Base-by-base conservation (phyloP, 1,140 invertebrate species). In the Drosophila orena region DNA sequence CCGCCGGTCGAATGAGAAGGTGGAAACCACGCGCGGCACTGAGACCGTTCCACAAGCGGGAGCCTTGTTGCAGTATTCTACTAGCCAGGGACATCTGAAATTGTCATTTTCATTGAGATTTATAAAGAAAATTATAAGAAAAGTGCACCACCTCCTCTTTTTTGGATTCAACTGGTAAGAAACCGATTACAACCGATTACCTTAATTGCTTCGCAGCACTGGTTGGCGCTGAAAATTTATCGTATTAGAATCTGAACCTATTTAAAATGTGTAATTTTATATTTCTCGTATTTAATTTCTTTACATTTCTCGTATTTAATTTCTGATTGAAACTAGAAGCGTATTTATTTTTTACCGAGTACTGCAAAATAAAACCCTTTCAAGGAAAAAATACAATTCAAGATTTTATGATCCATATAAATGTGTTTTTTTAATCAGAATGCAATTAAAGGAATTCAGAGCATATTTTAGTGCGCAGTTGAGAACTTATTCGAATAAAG, bases 11-110 rank as follows among this genome's bases (percentile, higher is more conserved):
- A 15, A 60, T 57, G 7, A 91, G 44, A 27, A 79, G 50, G 35
- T 91, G 88, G 14, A 91, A 91, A 10, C 77, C 65, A 40, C 88
- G 74, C 24, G 53, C 35, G 30, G 49, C 35, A n/a, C 49, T 62
- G 0, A 90, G 35, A 17, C 60, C 44, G 30, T 62, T 69, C 80
- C 85, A 90, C 14, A 90, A 50, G 14, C 79, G 60, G 1, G 43
- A 44, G 15, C 61, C 62, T 34, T 44, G 65, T 37, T 77, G 73
- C 5, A 89, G 30, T 10, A 91, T 58, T 77, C 73, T 89, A 46
- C 56, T 55, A 0, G 65, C 59, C 24, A 91, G 68, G 0, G 84
- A 81, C 88, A 91, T 91, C 77, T 91, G 8, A 2, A 50, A 57
- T 10, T 11, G 11, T 2, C 5, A 1, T 62, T 83, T 84, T 88